Conservation (phyloP, 1,140 invertebrate genomes). For the Drosophila chauvacae region DNA sequence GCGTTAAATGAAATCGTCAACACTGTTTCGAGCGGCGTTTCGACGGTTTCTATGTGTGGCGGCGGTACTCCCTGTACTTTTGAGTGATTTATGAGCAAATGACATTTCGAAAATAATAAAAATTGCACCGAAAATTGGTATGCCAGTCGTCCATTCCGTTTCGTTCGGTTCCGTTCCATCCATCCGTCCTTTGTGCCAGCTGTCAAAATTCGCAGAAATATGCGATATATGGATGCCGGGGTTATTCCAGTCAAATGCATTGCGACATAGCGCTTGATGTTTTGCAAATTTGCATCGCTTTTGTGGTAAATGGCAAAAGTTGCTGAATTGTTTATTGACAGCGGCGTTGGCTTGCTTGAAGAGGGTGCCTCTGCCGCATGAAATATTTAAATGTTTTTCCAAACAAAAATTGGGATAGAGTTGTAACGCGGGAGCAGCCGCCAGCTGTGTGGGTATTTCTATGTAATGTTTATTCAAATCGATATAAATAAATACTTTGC, state of each 20-base stretch:
- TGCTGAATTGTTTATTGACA: conserved; percentile 67
- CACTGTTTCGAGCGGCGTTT: conserved; percentile 14
- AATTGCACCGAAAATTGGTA: conserved; percentile 62
- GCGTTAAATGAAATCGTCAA: conserved; percentile 64
- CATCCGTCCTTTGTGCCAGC: conserved; percentile 29
- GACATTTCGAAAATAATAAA: conserved; percentile 74
- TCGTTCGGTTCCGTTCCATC: conserved; percentile 3
- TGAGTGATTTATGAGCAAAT: conserved; percentile 74
- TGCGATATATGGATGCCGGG: conserved; percentile 16
- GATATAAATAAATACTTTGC: conserved; percentile 14
- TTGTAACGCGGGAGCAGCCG: neutral
- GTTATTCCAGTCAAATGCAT: conserved; percentile 47
- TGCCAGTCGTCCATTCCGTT: conserved; percentile 29
- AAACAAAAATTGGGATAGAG: conserved; percentile 13
- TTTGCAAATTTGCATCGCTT: conserved; percentile 66
- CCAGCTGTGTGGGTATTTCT: neutral
- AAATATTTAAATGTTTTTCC: conserved; percentile 42
- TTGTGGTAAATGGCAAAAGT: conserved; percentile 60
- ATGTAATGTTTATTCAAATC: conserved; percentile 18
- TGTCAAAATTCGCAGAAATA: conserved; percentile 61
- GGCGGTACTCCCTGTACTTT: conserved; percentile 13
- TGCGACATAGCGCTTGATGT: conserved; percentile 54
- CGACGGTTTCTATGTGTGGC: conserved; percentile 10
- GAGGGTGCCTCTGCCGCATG: neutral
- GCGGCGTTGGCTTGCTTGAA: conserved; percentile 24